These are phyloP conservation scores for Plectus sambesii DNA, from an alignment of 1,140 invertebrate genomes.

Conservation along the genomic window DNA sequence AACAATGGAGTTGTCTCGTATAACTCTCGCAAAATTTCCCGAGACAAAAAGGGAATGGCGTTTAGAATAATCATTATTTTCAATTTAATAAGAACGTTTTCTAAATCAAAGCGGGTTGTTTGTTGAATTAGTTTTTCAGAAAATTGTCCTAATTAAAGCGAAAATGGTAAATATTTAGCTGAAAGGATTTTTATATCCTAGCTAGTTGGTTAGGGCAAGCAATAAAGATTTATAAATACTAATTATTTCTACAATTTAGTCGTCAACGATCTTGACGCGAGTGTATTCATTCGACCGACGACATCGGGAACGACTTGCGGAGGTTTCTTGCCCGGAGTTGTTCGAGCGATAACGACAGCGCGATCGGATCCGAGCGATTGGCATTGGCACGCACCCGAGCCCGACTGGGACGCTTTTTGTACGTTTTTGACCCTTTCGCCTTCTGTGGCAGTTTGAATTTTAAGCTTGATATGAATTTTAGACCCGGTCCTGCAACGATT, in stretches of 20 bases:
- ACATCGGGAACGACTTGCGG: constrained; percentile 33
- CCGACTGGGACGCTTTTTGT: constrained; percentile 80
- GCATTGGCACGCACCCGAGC: constrained; percentile 35
- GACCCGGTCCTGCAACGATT: constrained; percentile 71
- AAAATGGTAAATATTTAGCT: background rate
- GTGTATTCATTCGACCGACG: constrained; percentile 29
- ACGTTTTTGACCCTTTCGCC: constrained; percentile 22
- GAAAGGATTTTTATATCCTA: background rate
- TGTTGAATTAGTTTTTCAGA: background rate
- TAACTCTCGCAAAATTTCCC: too few relatives aligned
- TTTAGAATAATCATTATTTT: constrained; percentile 15
- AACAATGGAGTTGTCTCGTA: too few relatives aligned
- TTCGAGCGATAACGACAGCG: constrained; percentile 22
- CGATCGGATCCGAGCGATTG: constrained; percentile 19
- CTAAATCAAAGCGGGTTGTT: background rate
- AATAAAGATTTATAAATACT: background rate
- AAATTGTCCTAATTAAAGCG: constrained; percentile 9
- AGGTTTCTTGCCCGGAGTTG: constrained; percentile 34
- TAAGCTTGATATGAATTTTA: too few relatives aligned
- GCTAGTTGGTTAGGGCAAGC: background rate
- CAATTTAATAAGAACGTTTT: constrained; percentile 1
- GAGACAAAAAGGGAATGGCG: too few relatives aligned
- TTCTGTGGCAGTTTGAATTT: constrained; percentile 4
- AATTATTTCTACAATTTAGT: constrained; percentile 24
- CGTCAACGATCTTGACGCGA: constrained; percentile 28